phyloP scores from a whole-genome alignment of 2,797 vertebrate genomes.

The Platyrinchus mystaceus region DNA sequence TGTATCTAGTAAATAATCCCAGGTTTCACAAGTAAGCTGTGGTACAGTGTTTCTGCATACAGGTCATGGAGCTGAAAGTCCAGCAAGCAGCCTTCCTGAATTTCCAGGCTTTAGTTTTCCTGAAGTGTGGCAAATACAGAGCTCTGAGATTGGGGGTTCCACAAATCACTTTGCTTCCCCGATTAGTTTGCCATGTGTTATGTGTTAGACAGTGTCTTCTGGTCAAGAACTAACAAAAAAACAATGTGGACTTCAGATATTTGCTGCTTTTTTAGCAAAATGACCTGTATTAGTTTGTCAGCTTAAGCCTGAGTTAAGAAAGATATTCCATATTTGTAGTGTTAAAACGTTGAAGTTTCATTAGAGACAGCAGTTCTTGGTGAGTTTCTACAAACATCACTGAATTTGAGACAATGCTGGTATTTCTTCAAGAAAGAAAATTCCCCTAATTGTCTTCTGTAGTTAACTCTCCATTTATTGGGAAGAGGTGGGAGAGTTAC shows the following conservation, averaged over 20 bases:
- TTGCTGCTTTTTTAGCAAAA: not conserved
- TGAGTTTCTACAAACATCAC: not conserved
- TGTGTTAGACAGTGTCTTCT: not conserved
- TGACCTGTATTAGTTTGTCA: not conserved
- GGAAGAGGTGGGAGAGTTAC: accelerated
- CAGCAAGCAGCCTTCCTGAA: not conserved
- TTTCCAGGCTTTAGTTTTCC: not conserved
- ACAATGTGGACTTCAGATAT: not conserved
- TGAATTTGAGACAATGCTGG: not conserved
- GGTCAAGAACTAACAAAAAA: not conserved
- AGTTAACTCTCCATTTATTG: not conserved
- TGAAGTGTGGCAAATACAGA: not conserved
- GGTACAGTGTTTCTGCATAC: not conserved
- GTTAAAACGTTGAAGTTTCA: not conserved
- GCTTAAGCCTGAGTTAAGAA: not conserved
- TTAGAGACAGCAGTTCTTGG: not conserved
- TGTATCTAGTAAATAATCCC: not conserved
- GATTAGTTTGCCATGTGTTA: not conserved
- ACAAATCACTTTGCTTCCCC: not conserved
- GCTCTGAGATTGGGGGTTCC: not conserved
- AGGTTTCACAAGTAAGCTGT: not conserved
- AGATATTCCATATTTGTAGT: not conserved
- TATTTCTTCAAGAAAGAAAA: not conserved
- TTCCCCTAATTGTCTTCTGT: not conserved
- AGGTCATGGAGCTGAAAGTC: not conserved